Conservation (phyloP, 2,888 invertebrate species). For the Lysandra coridon region DNA sequence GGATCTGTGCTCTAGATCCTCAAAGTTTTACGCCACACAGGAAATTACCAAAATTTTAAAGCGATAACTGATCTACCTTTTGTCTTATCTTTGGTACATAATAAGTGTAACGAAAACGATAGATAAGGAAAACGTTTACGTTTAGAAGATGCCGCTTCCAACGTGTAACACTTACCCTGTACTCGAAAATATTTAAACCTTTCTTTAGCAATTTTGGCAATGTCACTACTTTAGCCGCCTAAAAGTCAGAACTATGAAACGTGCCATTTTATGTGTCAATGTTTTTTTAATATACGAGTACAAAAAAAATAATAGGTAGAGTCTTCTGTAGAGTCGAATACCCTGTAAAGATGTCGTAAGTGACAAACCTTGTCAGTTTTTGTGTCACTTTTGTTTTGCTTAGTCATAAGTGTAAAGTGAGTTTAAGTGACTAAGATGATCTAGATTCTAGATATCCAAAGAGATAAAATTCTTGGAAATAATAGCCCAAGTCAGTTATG, state of each 20-base stretch:
- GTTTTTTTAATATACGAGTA: no score
- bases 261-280: no score
- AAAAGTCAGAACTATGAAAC: no score
- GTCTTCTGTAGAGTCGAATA: not conserved
- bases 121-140: not conserved
- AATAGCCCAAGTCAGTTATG: not conserved
- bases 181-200: no score
- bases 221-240: no score
- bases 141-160: not conserved
- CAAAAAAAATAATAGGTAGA: no score
- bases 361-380: not conserved
- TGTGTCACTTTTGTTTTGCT: not conserved
- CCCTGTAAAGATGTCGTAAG: not conserved
- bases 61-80: not conserved
- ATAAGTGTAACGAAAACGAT: not conserved
- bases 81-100: not conserved
- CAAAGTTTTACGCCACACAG: not conserved
- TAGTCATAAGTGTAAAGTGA: not conserved
- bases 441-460: not conserved
- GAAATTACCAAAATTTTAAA: slow-evolving; percentile 4
- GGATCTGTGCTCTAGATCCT: not conserved
- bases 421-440: not conserved
- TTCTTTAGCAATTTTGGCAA: no score
- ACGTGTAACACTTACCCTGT: no score
- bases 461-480: not conserved